phyloP scores from a whole-genome alignment of 2,888 invertebrate genomes.

The Standfussiana lucernea region DNA sequence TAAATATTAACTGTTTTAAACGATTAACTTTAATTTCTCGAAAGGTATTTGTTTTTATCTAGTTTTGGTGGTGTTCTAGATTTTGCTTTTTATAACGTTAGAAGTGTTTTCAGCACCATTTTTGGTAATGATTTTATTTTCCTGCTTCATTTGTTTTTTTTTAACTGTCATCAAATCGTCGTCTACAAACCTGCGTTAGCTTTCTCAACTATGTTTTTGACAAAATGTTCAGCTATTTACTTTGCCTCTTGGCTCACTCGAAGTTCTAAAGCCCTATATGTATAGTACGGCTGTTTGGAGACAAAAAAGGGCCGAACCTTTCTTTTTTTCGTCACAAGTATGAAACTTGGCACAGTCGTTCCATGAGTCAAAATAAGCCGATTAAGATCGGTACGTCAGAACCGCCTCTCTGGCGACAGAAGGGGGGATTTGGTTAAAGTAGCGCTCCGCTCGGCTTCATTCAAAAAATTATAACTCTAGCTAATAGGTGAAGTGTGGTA shows the following conservation, averaged over 20 bases:
- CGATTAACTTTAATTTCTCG: constrained; percentile 6
- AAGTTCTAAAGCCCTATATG: background rate
- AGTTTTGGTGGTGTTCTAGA: constrained; percentile 34
- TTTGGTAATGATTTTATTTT: background rate
- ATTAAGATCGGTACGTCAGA: too few species aligned
- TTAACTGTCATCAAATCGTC: background rate
- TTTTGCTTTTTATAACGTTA: constrained; percentile 10
- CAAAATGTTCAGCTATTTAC: background rate
- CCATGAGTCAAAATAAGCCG: too few species aligned
- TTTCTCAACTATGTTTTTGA: background rate
- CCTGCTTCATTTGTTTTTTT: background rate
- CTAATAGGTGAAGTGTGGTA: too few species aligned
- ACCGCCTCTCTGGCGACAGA: too few species aligned
- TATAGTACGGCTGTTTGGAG: too few species aligned
- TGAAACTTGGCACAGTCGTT: too few species aligned
- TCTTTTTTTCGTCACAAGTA: too few species aligned
- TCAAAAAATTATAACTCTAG: too few species aligned
- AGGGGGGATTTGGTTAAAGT: too few species aligned
- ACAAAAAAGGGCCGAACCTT: too few species aligned
- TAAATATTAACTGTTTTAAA: constrained; percentile 53
- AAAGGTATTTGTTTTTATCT: constrained; percentile 25
- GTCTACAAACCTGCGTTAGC: too few species aligned
- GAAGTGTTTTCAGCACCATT: background rate
- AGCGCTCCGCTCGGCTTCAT: too few species aligned
- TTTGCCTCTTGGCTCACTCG: background rate